These are phyloP conservation scores for Pteronotus mesoamericanus DNA, from an alignment of 2,797 vertebrate genomes.

Conservation along the genomic window DNA sequence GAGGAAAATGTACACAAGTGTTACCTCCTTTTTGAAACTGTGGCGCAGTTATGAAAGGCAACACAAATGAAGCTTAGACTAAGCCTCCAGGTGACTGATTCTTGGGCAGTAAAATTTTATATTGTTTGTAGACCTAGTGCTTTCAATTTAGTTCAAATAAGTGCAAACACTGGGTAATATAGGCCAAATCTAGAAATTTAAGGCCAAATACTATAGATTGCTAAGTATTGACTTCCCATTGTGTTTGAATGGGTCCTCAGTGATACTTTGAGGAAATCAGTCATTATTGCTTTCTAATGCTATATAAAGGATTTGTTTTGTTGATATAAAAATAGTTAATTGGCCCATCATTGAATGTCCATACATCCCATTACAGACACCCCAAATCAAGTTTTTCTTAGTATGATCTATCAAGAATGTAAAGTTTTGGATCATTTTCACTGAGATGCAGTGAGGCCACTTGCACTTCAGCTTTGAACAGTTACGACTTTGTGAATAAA, in stretches of 20 bases:
- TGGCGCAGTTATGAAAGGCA: background rate
- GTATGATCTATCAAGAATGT: background rate
- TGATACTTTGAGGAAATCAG: constrained; percentile 4
- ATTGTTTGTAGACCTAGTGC: background rate
- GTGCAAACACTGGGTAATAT: background rate
- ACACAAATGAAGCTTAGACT: background rate
- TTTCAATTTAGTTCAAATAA: constrained; percentile 25
- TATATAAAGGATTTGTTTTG: background rate
- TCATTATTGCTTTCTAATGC: background rate
- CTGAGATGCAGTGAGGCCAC: background rate
- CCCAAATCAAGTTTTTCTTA: background rate
- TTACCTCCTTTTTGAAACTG: background rate
- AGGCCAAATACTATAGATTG: background rate
- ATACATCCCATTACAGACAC: background rate
- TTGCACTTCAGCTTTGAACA: constrained; percentile 36
- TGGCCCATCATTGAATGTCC: background rate
- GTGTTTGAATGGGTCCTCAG: background rate
- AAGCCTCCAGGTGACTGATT: background rate
- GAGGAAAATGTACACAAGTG: background rate
- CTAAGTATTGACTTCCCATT: background rate
- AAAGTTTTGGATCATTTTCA: constrained; percentile 12
- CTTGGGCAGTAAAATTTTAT: background rate
- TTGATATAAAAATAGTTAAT: constrained; percentile 8
- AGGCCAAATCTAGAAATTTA: background rate
- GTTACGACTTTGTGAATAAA: constrained; percentile 43